Conservation (phyloP, 2,888 invertebrate genomes). For the Eristalis tenax region DNA sequence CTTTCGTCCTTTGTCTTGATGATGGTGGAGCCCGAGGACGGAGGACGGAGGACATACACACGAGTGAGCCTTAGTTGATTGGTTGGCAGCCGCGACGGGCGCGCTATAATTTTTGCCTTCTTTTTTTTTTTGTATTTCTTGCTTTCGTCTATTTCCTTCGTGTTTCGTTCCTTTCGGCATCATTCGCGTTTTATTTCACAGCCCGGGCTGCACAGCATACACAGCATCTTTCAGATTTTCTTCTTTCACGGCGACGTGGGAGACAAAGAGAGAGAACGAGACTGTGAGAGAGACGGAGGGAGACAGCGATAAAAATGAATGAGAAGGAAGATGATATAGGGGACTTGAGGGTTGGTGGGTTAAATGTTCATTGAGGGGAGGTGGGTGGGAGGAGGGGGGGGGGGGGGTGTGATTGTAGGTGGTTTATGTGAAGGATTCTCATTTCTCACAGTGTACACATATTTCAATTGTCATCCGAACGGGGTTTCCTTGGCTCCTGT, state of each 20-base stretch:
- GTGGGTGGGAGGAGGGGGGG: not conserved
- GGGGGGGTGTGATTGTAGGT: not conserved
- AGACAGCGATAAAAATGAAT: no score
- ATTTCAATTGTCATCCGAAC: not conserved
- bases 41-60: constrained; percentile 17
- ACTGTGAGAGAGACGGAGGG: no score
- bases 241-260: not conserved
- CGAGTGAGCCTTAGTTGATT: constrained; percentile 58
- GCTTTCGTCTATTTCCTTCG: no score
- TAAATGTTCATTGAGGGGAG: not conserved
- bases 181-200: constrained; percentile 45
- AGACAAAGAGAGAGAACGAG: not conserved
- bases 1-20: not conserved
- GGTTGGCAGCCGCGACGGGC: constrained; percentile 54
- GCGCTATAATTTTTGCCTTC: constrained; percentile 44
- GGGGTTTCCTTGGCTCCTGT: not conserved
- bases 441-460: not conserved
- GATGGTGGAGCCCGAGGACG: not conserved
- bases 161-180: not conserved
- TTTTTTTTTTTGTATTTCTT: not conserved
- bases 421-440: not conserved
- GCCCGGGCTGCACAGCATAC: not conserved
- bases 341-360: not conserved
- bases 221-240: not conserved
- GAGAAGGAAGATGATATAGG: not conserved